Percentiles rank a stretch among this genome's conserved stretches.
Conservation (phyloP, 2,888 invertebrate genomes). For the Limnephilus lunatus region DNA sequence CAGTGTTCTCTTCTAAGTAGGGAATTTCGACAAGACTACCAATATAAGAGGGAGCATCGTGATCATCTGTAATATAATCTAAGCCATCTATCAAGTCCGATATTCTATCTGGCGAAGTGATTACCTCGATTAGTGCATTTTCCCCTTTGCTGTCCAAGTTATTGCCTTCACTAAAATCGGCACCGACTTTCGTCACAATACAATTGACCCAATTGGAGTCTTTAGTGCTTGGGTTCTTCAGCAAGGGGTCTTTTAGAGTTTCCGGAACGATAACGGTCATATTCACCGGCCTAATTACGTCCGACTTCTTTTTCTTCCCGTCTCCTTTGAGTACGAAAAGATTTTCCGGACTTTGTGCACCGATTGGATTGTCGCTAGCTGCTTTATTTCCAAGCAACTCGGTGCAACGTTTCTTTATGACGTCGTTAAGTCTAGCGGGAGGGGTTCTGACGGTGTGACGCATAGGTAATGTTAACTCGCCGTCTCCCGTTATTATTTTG, state of each 20-base stretch:
- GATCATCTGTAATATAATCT: conserved; percentile 20
- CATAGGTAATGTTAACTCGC: not conserved
- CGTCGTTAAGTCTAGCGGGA: not conserved
- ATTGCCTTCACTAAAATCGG: not conserved
- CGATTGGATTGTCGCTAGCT: not conserved
- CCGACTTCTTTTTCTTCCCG: not conserved
- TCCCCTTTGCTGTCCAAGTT: not conserved
- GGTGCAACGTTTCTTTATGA: not conserved
- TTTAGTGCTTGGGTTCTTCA: not conserved
- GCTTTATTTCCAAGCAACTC: not conserved
- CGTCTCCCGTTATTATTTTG: not conserved
- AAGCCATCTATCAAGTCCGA: not conserved
- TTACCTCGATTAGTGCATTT: not conserved
- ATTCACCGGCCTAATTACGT: not conserved
- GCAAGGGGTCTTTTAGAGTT: conserved; percentile 4
- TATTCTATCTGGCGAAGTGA: not conserved
- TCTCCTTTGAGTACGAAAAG: conserved; percentile 31
- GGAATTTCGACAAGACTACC: conserved; percentile 38
- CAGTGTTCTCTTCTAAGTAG: conserved; percentile 2
- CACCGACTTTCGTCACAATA: not conserved
- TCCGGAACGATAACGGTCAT: conserved; percentile 41
- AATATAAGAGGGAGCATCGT: conserved; percentile 24
- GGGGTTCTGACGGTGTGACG: not conserved
- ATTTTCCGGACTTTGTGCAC: not conserved
- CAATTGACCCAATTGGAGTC: conserved; percentile 30